phyloP scores from a whole-genome alignment of 2,113 vertebrate genomes.

The Melanocharis versteri region DNA sequence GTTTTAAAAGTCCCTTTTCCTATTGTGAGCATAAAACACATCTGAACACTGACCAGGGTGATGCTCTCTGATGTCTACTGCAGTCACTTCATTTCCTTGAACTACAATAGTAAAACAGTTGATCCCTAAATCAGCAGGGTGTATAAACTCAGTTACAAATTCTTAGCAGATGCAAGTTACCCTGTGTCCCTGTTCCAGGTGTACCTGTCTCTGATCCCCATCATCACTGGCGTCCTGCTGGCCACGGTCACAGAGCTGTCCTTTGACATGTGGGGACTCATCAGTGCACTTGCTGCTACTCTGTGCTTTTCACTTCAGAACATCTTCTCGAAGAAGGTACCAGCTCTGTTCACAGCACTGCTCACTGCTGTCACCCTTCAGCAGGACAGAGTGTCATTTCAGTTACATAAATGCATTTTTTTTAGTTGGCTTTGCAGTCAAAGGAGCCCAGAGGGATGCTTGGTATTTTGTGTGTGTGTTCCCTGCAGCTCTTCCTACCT shows the following conservation, averaged over 20 bases:
- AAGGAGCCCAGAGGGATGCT: background rate
- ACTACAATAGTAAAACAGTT: fast-evolving
- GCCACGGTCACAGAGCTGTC: conserved; percentile 93
- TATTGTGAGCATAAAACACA: fast-evolving
- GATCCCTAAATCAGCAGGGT: background rate
- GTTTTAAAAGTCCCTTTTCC: background rate
- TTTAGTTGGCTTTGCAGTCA: background rate
- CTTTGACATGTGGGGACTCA: conserved; percentile 90
- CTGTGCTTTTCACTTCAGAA: conserved; percentile 98
- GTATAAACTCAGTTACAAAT: background rate
- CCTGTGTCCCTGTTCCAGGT: conserved; percentile 72
- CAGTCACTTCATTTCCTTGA: background rate
- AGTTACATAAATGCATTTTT: fast-evolving
- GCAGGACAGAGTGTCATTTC: background rate
- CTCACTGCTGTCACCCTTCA: background rate
- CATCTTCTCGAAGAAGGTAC: conserved; percentile 99
- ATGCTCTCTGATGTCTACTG: background rate
- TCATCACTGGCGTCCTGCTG: conserved; percentile 93
- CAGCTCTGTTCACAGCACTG: fast-evolving
- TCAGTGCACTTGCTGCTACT: conserved; percentile 94
- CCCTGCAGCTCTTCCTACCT: background rate
- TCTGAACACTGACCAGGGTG: fast-evolving
- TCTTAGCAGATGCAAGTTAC: background rate
- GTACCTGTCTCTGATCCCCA: conserved; percentile 93
- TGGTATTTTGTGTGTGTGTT: background rate